phyloP scores from a whole-genome alignment of 2,113 vertebrate species.

The Serranochromis macrocephalus region DNA sequence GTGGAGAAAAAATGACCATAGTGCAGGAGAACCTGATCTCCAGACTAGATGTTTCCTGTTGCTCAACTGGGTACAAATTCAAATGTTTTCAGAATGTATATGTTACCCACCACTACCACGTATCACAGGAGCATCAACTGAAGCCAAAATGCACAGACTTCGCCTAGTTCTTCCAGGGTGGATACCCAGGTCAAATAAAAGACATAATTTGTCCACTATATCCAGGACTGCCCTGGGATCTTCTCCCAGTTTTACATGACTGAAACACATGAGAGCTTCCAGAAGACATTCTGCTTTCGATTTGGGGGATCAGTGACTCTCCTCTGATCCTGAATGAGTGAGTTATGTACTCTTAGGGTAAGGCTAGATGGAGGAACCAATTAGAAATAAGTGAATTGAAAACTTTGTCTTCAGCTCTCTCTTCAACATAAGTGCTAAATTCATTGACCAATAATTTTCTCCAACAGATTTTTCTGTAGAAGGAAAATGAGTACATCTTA shows the following conservation, averaged over 20 bases:
- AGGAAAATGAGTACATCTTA: not conserved
- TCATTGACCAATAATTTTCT: not conserved
- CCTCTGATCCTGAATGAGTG: not conserved
- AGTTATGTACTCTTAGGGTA: not conserved
- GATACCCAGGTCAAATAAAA: not conserved
- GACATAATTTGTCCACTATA: not conserved
- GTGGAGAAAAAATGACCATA: not conserved
- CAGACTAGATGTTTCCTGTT: not conserved
- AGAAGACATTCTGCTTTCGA: not conserved
- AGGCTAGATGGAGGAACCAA: not conserved
- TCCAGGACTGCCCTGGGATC: not conserved
- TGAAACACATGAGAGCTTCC: not conserved
- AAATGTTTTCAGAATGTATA: not conserved
- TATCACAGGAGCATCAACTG: not conserved
- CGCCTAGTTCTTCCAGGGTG: not conserved
- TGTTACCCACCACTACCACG: not conserved
- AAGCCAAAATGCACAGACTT: not conserved
- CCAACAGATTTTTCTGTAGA: not conserved
- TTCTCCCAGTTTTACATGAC: not conserved
- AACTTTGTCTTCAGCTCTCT: not conserved
- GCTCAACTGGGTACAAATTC: not conserved
- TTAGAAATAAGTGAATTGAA: not conserved
- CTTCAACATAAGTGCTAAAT: not conserved
- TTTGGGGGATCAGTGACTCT: not conserved
- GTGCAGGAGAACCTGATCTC: not conserved